These are phyloP conservation scores for Jordanella pulchra DNA, from an alignment of 2,797 vertebrate genomes.

Conservation along the genomic window DNA sequence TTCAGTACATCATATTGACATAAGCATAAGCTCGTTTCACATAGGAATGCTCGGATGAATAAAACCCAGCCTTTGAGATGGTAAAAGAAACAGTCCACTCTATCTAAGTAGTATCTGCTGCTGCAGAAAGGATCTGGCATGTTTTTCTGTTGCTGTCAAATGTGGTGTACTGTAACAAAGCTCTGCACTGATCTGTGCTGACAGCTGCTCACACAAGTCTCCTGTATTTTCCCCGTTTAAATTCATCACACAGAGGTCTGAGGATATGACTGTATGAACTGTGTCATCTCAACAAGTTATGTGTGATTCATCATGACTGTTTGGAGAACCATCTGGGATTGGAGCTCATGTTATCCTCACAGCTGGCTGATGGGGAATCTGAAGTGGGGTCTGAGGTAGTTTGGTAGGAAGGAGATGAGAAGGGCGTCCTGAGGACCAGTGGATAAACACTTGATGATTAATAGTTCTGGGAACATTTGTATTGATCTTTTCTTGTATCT, in stretches of 20 bases:
- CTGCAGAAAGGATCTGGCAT: constrained; percentile 24
- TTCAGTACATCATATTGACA: background rate
- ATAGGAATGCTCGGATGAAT: background rate
- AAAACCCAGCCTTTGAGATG: background rate
- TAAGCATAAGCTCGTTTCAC: background rate
- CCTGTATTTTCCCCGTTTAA: constrained; percentile 30
- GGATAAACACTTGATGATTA: constrained; percentile 59
- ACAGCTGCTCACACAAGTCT: constrained; percentile 44
- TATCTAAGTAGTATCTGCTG: constrained; percentile 27
- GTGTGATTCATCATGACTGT: constrained; percentile 54
- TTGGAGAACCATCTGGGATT: constrained; percentile 54
- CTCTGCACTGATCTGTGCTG: constrained; percentile 30
- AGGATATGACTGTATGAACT: constrained; percentile 14
- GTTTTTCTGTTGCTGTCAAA: constrained; percentile 30
- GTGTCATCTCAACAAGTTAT: constrained; percentile 9
- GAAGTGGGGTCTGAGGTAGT: constrained; percentile 22
- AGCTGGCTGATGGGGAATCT: constrained; percentile 40
- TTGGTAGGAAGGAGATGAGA: constrained; percentile 25
- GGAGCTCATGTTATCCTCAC: constrained; percentile 42
- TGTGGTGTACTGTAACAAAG: constrained; percentile 37
- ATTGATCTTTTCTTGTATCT: constrained; percentile 33
- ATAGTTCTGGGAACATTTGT: constrained; percentile 43
- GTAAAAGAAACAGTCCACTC: background rate
- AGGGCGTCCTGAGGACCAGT: constrained; percentile 10
- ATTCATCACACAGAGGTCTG: constrained; percentile 23